A percentile compares a stretch with the other conserved stretches of the same genome.
Evolutionary conservation across 2,113 vertebrate genomes (phyloP).

Genomic region (Pomatostomus ruficeps): DNA sequence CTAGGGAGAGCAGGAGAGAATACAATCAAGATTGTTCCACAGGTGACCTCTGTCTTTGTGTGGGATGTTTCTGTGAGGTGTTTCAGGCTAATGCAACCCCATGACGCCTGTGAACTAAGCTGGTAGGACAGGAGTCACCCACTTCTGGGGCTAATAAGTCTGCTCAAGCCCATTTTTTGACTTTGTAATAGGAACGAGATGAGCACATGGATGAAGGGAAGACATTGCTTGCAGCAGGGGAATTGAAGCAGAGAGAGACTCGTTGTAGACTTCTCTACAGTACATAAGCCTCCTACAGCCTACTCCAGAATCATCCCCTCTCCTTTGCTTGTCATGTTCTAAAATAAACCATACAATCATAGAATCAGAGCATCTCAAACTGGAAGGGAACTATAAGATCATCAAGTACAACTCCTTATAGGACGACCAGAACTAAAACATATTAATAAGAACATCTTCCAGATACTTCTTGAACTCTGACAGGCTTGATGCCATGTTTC

Average conservation of each 20-base stretch:
- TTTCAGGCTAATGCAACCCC: background rate
- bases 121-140: background rate
- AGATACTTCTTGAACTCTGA: background rate
- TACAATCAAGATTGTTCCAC: background rate
- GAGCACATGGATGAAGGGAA: background rate
- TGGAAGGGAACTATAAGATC: background rate
- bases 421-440: background rate
- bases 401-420: background rate
- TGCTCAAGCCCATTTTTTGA: background rate
- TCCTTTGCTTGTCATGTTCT: background rate
- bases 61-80: background rate
- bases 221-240: background rate
- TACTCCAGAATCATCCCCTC: background rate
- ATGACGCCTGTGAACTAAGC: fast-evolving
- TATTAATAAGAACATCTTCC: background rate
- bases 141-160: background rate
- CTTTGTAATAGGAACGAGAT: background rate
- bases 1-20: background rate
- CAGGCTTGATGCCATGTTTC: background rate
- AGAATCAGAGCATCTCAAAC: background rate
- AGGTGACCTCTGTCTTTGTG: background rate
- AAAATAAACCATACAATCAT: background rate
- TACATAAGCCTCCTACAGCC: background rate
- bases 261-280: background rate
- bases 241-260: background rate